Evolutionary conservation across 92 coral and sea anemone species (phyloP).

Genomic region (Phenganax subtilis): DNA sequence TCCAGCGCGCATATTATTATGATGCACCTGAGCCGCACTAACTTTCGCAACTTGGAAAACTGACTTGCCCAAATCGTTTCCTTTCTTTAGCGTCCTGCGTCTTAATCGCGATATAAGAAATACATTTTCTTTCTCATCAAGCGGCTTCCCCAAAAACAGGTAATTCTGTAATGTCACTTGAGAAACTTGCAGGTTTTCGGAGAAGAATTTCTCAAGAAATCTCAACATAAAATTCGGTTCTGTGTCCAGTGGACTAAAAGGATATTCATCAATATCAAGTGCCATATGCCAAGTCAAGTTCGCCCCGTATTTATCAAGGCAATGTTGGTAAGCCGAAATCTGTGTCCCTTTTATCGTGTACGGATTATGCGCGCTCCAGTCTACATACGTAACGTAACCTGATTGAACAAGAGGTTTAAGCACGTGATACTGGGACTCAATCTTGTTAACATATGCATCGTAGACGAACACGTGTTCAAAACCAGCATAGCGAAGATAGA

Average conservation of each 20-base stretch:
- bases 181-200: conserved; percentile 34
- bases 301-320: conserved; percentile 36
- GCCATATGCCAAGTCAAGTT: conserved; percentile 46
- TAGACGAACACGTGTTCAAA: conserved; percentile 61
- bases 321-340: conserved; percentile 51
- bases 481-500: conserved; percentile 57
- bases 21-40: conserved; percentile 43
- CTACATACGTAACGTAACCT: conserved; percentile 56
- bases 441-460: conserved; percentile 55
- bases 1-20: conserved; percentile 37
- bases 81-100: conserved; percentile 48
- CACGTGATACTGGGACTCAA: conserved; percentile 57
- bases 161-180: conserved; percentile 54
- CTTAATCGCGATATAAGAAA: conserved; percentile 52
- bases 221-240: conserved; percentile 48
- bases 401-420: conserved; percentile 46
- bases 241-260: conserved; percentile 47
- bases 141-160: conserved; percentile 62
- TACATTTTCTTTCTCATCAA: conserved; percentile 40
- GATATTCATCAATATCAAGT: conserved; percentile 63
- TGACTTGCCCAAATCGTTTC: conserved; percentile 54
- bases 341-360: conserved; percentile 52
- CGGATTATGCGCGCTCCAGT: conserved; percentile 58
- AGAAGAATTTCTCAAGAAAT: conserved; percentile 27
- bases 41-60: conserved; percentile 43